Evolutionary conservation across 1,140 invertebrate genomes (phyloP).

Genomic region (Drosophila melanogaster): DNA sequence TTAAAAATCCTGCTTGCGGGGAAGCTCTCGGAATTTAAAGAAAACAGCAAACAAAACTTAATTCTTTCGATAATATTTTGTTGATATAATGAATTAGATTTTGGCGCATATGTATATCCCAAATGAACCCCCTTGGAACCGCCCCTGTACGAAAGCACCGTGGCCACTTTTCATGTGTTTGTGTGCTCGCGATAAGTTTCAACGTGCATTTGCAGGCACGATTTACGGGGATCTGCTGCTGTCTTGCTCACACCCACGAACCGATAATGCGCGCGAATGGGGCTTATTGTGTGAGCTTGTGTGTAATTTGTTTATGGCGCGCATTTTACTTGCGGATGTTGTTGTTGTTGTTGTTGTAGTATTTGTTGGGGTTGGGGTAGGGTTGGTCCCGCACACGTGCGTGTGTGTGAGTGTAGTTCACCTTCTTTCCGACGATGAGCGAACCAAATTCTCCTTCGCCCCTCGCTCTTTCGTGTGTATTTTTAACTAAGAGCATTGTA

Average conservation of each 20-base stretch:
- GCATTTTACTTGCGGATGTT: conserved; percentile 41
- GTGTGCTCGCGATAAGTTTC: conserved; percentile 38
- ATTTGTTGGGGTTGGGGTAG: conserved; percentile 59
- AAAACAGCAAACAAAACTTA: neutral
- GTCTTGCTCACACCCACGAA: conserved; percentile 26
- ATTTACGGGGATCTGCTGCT: conserved; percentile 44
- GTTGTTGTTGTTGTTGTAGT: conserved; percentile 30
- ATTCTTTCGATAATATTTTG: neutral
- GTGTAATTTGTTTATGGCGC: conserved; percentile 76
- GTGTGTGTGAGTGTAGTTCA: conserved; percentile 14
- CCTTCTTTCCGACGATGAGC: conserved; percentile 29
- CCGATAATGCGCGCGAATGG: conserved; percentile 9
- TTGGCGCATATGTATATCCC: neutral
- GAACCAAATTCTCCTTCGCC: conserved; percentile 19
- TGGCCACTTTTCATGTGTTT: conserved; percentile 18
- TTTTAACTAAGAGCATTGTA: conserved; percentile 40
- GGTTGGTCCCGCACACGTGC: conserved; percentile 16
- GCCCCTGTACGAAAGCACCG: conserved; percentile 23
- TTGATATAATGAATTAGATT: neutral
- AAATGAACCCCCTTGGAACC: neutral
- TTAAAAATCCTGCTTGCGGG: neutral
- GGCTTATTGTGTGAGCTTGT: conserved; percentile 24
- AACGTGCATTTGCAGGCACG: conserved; percentile 47
- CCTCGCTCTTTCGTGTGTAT: conserved; percentile 24
- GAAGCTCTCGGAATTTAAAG: neutral